Evolutionary conservation across 2,888 invertebrate genomes (phyloP).

Genomic region (Caenorhabditis sulstoni): DNA sequence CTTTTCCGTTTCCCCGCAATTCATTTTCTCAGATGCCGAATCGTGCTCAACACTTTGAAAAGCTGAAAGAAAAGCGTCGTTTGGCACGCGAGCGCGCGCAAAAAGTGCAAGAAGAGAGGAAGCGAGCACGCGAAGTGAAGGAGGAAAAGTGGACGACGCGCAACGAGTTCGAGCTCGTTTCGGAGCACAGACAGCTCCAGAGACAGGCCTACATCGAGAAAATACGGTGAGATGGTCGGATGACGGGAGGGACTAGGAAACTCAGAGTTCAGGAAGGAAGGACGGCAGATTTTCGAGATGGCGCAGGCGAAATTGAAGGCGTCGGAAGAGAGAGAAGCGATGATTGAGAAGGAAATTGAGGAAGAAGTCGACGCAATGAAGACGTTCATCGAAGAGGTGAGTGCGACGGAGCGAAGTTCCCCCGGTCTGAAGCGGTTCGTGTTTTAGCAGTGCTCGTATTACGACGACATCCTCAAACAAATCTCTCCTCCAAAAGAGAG

Average conservation of each 20-base stretch:
- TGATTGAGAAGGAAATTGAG: slow-evolving; percentile 31
- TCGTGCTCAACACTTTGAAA: slow-evolving; percentile 41
- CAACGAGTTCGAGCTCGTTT: slow-evolving; percentile 42
- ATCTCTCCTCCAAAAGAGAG: slow-evolving; percentile 54
- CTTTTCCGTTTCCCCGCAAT: neutral
- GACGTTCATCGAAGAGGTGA: slow-evolving; percentile 32
- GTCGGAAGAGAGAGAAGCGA: slow-evolving; percentile 22
- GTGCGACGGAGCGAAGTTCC: slow-evolving; percentile 11
- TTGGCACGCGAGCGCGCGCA: slow-evolving; percentile 31
- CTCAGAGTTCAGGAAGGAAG: slow-evolving; percentile 34
- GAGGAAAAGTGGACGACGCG: slow-evolving; percentile 53
- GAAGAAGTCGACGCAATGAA: slow-evolving; percentile 32
- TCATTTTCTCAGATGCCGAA: slow-evolving; percentile 34
- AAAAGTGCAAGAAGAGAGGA: slow-evolving; percentile 50
- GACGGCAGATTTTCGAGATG: slow-evolving; percentile 31
- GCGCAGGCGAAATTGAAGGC: slow-evolving; percentile 24
- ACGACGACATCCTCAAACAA: slow-evolving; percentile 50
- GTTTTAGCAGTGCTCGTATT: slow-evolving; percentile 45
- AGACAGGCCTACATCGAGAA: slow-evolving; percentile 34
- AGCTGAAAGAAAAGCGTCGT: slow-evolving; percentile 44
- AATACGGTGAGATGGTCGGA: slow-evolving; percentile 20
- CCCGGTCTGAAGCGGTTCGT: neutral
- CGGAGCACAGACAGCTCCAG: slow-evolving; percentile 48
- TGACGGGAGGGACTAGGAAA: neutral
- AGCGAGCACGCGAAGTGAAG: slow-evolving; percentile 46